Evolutionary conservation across 2,797 vertebrate species (phyloP).

Genomic region (Meriones psammophilus): DNA sequence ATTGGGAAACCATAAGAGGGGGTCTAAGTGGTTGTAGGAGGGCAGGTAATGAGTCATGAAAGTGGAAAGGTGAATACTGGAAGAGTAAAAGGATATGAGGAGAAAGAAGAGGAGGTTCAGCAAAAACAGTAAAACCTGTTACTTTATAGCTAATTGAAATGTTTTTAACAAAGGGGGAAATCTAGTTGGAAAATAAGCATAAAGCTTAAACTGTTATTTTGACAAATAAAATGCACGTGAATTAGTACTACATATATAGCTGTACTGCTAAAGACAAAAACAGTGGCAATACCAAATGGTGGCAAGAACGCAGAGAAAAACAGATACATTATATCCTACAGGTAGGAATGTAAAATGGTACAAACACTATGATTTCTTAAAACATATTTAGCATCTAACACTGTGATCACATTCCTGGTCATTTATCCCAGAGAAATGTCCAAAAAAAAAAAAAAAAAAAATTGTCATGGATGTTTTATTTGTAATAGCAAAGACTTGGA

Average conservation of each 20-base stretch:
- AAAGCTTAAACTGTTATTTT: too few relatives aligned
- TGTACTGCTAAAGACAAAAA: conserved; percentile 1
- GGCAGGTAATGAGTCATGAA: neutral
- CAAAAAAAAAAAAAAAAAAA: conserved; percentile 13
- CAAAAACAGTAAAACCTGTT: too few relatives aligned
- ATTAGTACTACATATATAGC: too few relatives aligned
- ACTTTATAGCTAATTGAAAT: too few relatives aligned
- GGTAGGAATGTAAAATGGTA: neutral
- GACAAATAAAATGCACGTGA: too few relatives aligned
- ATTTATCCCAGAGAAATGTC: neutral
- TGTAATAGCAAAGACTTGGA: neutral
- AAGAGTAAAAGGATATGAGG: neutral
- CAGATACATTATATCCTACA: neutral
- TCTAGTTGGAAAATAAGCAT: too few relatives aligned
- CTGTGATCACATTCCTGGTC: neutral
- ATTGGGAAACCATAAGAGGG: neutral
- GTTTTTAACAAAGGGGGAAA: too few relatives aligned
- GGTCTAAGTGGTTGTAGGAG: neutral
- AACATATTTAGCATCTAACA: neutral
- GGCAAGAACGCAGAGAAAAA: neutral
- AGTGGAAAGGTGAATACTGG: too few relatives aligned
- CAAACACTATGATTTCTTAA: conserved; percentile 27
- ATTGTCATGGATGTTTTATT: neutral
- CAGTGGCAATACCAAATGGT: neutral
- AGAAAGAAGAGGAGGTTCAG: too few relatives aligned